phyloP scores from a whole-genome alignment of 2,797 vertebrate species.

The Zenarchopterus dispar region DNA sequence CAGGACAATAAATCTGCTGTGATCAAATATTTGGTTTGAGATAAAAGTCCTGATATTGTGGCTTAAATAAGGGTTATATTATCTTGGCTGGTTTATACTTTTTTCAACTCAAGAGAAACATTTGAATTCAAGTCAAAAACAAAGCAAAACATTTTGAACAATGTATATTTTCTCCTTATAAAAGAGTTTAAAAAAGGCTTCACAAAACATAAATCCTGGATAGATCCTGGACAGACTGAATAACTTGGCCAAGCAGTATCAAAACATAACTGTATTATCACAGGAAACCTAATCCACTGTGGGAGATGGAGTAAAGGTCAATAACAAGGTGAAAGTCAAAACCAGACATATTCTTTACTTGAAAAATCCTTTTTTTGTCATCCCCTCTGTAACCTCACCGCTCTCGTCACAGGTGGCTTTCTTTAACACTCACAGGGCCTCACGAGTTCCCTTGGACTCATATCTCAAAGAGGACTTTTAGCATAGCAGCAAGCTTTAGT shows the following conservation, averaged over 20 bases:
- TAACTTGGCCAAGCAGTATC: neutral
- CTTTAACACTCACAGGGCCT: slow-evolving; percentile 1
- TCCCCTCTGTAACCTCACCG: slow-evolving; percentile 44
- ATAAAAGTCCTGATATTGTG: slow-evolving; percentile 66
- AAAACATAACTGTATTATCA: slow-evolving; percentile 13
- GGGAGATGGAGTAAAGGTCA: slow-evolving; percentile 38
- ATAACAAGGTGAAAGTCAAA: slow-evolving; percentile 27
- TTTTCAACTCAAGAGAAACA: neutral
- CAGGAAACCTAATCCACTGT: slow-evolving; percentile 39
- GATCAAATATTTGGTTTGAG: slow-evolving; percentile 76
- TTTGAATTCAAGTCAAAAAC: neutral
- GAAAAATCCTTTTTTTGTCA: slow-evolving; percentile 47
- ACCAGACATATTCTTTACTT: slow-evolving; percentile 7
- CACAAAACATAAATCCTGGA: neutral
- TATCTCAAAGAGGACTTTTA: no score
- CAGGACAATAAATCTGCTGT: slow-evolving; percentile 52
- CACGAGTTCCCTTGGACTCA: neutral
- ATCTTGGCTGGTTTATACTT: slow-evolving; percentile 19
- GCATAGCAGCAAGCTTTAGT: no score
- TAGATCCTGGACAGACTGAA: neutral
- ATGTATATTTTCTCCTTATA: no score
- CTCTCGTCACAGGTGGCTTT: slow-evolving; percentile 23
- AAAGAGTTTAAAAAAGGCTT: neutral
- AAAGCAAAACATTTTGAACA: neutral
- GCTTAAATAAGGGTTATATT: slow-evolving; percentile 32